Percentiles rank a stretch among this genome's conserved stretches.
Evolutionary conservation across 2,113 vertebrate genomes (phyloP).

Genomic region (Cichladusa arquata): DNA sequence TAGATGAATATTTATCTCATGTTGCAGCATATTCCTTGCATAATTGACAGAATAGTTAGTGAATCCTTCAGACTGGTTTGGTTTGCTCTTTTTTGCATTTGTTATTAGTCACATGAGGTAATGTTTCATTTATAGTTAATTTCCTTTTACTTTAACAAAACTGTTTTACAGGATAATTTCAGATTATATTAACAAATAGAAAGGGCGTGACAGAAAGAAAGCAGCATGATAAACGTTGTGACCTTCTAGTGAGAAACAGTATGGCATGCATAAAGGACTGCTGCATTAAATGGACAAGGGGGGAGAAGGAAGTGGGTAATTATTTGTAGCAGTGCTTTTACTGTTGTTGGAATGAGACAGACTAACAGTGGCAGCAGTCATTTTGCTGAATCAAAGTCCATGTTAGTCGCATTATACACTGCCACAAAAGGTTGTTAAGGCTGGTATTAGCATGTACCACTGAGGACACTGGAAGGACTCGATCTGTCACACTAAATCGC

Average conservation of each 20-base stretch:
- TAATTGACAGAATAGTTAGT: neutral
- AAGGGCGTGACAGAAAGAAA: constrained; percentile 36
- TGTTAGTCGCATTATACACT: constrained; percentile 83
- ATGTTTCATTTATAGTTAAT: constrained; percentile 24
- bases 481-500: constrained; percentile 94
- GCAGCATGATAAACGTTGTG: constrained; percentile 55
- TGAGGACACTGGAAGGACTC: constrained; percentile 93
- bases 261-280: constrained; percentile 62
- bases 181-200: constrained; percentile 11
- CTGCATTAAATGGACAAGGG: constrained; percentile 65
- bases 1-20: neutral
- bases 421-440: constrained; percentile 86
- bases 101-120: neutral
- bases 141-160: constrained; percentile 42
- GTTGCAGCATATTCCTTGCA: neutral
- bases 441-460: constrained; percentile 92
- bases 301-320: constrained; percentile 78
- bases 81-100: constrained; percentile 9
- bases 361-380: constrained; percentile 87
- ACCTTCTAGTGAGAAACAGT: constrained; percentile 56
- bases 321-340: constrained; percentile 81
- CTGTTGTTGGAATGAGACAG: constrained; percentile 80
- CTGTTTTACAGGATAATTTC: constrained; percentile 46
- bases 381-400: constrained; percentile 87
- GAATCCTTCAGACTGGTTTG: constrained; percentile 29